A percentile compares a stretch with the other conserved stretches of the same genome.
Evolutionary conservation across 2,888 invertebrate genomes (phyloP).

Genomic region (Conops quadrifasciatus): DNA sequence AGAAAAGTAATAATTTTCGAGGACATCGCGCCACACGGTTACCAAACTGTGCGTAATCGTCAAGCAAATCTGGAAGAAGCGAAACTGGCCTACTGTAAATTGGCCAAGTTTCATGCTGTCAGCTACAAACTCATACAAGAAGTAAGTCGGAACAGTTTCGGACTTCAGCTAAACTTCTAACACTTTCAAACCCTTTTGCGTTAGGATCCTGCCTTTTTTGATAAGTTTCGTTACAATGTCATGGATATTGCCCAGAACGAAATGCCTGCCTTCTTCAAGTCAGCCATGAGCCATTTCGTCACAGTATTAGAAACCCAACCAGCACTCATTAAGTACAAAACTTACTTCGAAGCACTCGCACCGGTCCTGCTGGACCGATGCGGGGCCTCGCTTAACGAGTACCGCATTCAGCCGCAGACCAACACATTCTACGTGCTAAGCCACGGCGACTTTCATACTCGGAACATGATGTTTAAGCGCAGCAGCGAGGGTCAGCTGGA

Average conservation of each 20-base stretch:
- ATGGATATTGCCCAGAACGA: slow-evolving; percentile 34
- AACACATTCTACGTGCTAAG: slow-evolving; percentile 48
- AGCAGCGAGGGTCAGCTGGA: slow-evolving; percentile 33
- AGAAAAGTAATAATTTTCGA: slow-evolving; percentile 43
- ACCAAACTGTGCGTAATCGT: slow-evolving; percentile 36
- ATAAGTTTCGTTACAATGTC: slow-evolving; percentile 31
- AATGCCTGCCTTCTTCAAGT: slow-evolving; percentile 37
- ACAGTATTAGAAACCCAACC: slow-evolving; percentile 39
- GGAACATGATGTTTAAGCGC: slow-evolving; percentile 55
- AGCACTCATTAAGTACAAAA: slow-evolving; percentile 42
- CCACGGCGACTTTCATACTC: slow-evolving; percentile 57
- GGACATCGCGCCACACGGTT: slow-evolving; percentile 41
- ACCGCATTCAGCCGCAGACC: slow-evolving; percentile 39
- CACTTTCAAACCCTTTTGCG: neutral
- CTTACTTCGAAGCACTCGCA: slow-evolving; percentile 46
- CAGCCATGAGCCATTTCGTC: slow-evolving; percentile 46
- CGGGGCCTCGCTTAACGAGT: slow-evolving; percentile 18
- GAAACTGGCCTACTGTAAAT: slow-evolving; percentile 37
- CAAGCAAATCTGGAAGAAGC: slow-evolving; percentile 35
- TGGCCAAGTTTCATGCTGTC: slow-evolving; percentile 47
- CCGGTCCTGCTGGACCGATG: slow-evolving; percentile 34
- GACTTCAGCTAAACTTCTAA: neutral
- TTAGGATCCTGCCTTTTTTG: slow-evolving; percentile 34
- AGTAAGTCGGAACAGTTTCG: slow-evolving; percentile 27
- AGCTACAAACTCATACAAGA: slow-evolving; percentile 43